These are phyloP conservation scores for Stictonetta naevosa DNA, from an alignment of 2,113 vertebrate species.

Conservation along the genomic window DNA sequence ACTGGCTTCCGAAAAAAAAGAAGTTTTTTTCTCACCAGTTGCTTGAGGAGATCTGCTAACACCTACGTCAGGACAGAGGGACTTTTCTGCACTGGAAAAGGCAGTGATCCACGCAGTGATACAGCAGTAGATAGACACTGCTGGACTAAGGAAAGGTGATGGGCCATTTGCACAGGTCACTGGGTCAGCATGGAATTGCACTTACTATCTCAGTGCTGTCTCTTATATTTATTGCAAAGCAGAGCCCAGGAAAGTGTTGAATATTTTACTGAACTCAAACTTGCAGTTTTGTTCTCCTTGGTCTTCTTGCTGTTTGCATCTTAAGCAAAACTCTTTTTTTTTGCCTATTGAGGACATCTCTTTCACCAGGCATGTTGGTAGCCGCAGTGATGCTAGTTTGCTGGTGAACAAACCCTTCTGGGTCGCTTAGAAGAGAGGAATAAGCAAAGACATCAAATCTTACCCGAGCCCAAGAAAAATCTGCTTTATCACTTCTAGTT, in stretches of 20 bases:
- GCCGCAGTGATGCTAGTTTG: background rate
- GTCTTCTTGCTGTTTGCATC: background rate
- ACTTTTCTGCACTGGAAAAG: background rate
- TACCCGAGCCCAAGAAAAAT: background rate
- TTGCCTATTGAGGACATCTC: background rate
- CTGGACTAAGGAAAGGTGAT: background rate
- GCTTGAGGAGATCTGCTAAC: background rate
- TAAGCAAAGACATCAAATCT: background rate
- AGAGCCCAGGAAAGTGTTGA: background rate
- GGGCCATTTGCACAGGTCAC: background rate
- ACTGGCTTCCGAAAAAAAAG: background rate
- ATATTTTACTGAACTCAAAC: background rate
- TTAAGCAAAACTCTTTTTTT: background rate
- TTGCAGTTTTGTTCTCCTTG: background rate
- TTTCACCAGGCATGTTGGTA: background rate
- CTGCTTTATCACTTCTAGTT: background rate
- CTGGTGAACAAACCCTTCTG: background rate
- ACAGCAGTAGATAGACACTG: too few relatives aligned
- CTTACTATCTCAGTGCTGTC: background rate
- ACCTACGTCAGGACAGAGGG: background rate
- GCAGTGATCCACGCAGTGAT: background rate
- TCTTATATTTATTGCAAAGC: background rate
- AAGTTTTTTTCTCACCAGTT: background rate
- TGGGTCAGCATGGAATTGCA: background rate
- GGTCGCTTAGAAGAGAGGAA: background rate